Evolutionary conservation across 1,140 invertebrate genomes (phyloP).

Genomic region (Megalonaias nervosa): DNA sequence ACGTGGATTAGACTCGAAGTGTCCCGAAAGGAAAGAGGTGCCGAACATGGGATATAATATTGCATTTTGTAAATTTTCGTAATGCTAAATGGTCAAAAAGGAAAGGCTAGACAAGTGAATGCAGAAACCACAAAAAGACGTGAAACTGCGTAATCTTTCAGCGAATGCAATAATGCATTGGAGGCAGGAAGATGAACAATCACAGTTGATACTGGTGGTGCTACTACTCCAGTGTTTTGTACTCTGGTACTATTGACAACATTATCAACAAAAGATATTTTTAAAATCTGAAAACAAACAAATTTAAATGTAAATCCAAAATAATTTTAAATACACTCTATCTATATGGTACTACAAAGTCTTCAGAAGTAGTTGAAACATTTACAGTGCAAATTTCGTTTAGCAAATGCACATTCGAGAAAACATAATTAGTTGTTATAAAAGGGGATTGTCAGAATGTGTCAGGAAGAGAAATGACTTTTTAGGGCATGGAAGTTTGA

Average conservation of each 20-base stretch:
- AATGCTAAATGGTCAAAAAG: constrained; percentile 8
- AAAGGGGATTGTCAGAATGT: constrained; percentile 11
- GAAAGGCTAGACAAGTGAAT: neutral
- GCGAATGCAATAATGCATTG: neutral
- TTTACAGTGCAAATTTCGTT: neutral
- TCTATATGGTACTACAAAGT: constrained; percentile 19
- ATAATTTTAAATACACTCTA: constrained; percentile 20
- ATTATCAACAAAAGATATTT: constrained; percentile 15
- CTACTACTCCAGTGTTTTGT: constrained; percentile 3
- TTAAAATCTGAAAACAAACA: constrained; percentile 1
- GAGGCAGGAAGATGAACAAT: neutral
- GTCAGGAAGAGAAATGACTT: constrained; percentile 4
- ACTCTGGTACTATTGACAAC: constrained; percentile 23
- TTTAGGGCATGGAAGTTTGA: constrained; percentile 7
- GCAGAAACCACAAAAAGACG: neutral
- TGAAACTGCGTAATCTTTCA: too few species aligned
- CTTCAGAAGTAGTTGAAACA: constrained; percentile 24
- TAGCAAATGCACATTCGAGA: neutral
- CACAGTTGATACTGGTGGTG: neutral
- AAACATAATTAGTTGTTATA: constrained; percentile 20
- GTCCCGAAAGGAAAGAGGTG: neutral
- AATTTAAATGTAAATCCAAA: constrained; percentile 11
- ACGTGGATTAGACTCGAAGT: too few species aligned
- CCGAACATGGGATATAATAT: constrained; percentile 14
- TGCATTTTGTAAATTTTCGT: constrained; percentile 30